A percentile compares a stretch with the other conserved stretches of the same genome.
Evolutionary conservation across 92 coral and sea anemone genomes (phyloP).

Genomic region (Umimayanthus kanabou): DNA sequence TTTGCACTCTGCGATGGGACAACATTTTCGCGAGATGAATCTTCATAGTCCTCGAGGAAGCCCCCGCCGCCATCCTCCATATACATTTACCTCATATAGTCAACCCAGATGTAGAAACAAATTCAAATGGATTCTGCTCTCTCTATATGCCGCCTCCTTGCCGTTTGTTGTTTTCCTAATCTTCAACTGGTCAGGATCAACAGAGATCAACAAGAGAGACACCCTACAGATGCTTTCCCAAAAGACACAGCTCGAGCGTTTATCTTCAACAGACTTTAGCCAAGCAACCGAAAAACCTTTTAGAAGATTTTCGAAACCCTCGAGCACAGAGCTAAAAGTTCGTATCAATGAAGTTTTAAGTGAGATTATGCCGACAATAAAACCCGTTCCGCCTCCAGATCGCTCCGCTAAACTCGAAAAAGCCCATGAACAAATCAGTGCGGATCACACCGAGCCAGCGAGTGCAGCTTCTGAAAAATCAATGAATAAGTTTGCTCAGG

Average conservation of each 20-base stretch:
- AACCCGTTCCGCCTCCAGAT: background rate
- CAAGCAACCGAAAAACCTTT: background rate
- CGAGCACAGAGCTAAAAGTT: background rate
- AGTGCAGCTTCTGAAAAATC: background rate
- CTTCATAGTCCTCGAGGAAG: background rate
- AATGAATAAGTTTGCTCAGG: background rate
- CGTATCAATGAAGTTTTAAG: background rate
- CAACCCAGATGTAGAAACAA: constrained; percentile 8
- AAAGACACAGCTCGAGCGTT: background rate
- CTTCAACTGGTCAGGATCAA: constrained; percentile 6
- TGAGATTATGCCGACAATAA: constrained; percentile 23
- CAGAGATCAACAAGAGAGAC: background rate
- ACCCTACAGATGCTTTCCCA: background rate
- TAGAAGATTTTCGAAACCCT: background rate
- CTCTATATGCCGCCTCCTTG: background rate
- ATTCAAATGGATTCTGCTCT: constrained; percentile 20
- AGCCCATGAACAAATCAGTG: background rate
- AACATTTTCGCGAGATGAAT: background rate
- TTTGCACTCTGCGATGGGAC: background rate
- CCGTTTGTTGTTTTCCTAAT: constrained; percentile 26
- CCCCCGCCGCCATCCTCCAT: background rate
- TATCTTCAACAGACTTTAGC: background rate
- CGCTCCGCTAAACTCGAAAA: constrained; percentile 11
- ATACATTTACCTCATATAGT: background rate
- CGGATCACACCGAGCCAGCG: background rate